Evolutionary conservation across 2,113 vertebrate genomes (phyloP).

Genomic region (Rostratula benghalensis): DNA sequence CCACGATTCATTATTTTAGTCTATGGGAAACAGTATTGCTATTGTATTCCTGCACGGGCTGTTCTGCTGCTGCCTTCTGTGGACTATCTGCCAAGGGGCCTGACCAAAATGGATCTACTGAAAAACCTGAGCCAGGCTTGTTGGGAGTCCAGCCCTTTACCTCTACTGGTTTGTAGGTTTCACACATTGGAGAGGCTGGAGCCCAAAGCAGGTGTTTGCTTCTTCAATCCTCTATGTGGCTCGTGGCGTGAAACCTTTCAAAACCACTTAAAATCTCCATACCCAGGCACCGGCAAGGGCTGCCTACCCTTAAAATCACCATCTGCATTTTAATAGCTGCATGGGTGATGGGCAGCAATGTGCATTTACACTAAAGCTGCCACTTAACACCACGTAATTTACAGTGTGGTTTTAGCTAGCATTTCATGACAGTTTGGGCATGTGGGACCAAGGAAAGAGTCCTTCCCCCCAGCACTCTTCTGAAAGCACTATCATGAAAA

Average conservation of each 20-base stretch:
- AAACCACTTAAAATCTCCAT: not conserved
- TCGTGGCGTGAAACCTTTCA: not conserved
- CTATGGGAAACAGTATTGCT: slow-evolving; percentile 45
- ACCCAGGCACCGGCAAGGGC: not conserved
- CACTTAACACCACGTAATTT: not conserved
- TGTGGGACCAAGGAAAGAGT: not conserved
- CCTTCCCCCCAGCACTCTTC: not conserved
- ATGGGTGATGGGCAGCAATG: not conserved
- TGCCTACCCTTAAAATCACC: not conserved
- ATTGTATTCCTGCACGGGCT: not conserved
- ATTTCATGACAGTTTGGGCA: not conserved
- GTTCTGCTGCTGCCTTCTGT: not conserved
- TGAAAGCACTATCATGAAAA: not conserved
- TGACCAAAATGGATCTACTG: not conserved
- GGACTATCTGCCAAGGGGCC: not conserved
- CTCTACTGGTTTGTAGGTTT: not conserved
- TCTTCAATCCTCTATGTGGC: not conserved
- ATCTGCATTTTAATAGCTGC: not conserved
- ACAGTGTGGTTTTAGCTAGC: not conserved
- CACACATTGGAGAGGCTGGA: not conserved
- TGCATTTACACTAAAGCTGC: not conserved
- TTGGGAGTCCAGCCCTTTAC: not conserved
- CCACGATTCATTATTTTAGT: slow-evolving; percentile 33
- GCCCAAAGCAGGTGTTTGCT: not conserved
- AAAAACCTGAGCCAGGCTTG: not conserved